These are phyloP conservation scores for Tigriopus californicus DNA, from an alignment of 2,888 invertebrate species.

Conservation along the genomic window DNA sequence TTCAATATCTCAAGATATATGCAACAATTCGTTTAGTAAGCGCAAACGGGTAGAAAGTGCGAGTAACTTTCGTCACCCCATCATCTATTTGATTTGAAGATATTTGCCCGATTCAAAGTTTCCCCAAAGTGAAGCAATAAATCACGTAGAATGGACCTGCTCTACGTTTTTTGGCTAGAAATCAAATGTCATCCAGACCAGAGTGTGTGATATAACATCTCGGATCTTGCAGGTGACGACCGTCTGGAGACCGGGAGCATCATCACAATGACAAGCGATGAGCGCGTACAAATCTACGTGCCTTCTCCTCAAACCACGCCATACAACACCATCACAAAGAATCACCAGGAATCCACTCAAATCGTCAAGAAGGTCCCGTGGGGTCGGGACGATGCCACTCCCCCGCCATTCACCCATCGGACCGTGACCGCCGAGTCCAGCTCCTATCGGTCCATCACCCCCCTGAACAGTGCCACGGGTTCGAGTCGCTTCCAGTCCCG, in stretches of 20 bases:
- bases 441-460: not conserved
- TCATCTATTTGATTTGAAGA: too few species aligned
- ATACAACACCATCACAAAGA: not conserved
- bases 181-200: too few species aligned
- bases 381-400: not conserved
- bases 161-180: too few species aligned
- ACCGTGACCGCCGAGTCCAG: not conserved
- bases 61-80: too few species aligned
- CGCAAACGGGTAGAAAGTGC: too few species aligned
- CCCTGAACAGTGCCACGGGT: not conserved
- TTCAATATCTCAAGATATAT: too few species aligned
- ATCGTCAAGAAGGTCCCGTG: not conserved
- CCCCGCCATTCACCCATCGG: not conserved
- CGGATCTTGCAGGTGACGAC: not conserved
- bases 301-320: constrained; percentile 9
- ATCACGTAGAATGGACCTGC: too few species aligned
- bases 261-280: constrained; percentile 2
- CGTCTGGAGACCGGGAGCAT: not conserved
- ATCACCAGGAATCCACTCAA: not conserved
- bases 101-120: too few species aligned
- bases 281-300: constrained; percentile 10
- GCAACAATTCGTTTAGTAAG: too few species aligned
- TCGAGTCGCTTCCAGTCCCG: too few species aligned
- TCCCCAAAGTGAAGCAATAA: too few species aligned
- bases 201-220: too few species aligned